Evolutionary conservation across 2,797 vertebrate genomes (phyloP).

Genomic region (Danio choprae): DNA sequence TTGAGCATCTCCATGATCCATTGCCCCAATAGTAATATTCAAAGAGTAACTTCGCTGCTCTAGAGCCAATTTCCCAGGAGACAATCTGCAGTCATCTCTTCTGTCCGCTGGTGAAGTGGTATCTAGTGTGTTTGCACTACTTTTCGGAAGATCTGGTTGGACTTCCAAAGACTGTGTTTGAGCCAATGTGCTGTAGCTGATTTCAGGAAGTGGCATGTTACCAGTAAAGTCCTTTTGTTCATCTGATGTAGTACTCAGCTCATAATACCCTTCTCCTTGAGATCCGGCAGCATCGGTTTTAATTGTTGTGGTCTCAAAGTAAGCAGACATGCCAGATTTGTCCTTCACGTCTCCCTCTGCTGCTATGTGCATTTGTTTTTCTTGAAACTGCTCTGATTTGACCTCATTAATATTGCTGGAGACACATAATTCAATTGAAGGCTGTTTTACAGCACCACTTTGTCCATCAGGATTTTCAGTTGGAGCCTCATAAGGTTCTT

Average conservation of each 20-base stretch:
- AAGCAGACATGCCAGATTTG: slow-evolving; percentile 95
- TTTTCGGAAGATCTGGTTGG: slow-evolving; percentile 63
- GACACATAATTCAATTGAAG: slow-evolving; percentile 77
- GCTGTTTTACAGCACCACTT: slow-evolving; percentile 78
- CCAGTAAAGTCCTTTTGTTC: slow-evolving; percentile 65
- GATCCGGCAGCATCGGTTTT: slow-evolving; percentile 82
- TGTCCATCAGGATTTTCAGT: slow-evolving; percentile 69
- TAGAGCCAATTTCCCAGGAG: slow-evolving; percentile 92
- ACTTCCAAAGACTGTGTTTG: slow-evolving; percentile 80
- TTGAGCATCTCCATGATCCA: slow-evolving; percentile 90
- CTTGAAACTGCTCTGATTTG: slow-evolving; percentile 49
- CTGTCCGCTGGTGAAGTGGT: slow-evolving; percentile 82
- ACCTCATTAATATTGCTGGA: slow-evolving; percentile 62
- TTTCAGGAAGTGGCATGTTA: slow-evolving; percentile 74
- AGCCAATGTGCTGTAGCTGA: slow-evolving; percentile 86
- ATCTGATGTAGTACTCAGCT: slow-evolving; percentile 88
- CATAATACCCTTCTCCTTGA: slow-evolving; percentile 91
- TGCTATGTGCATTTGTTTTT: slow-evolving; percentile 43
- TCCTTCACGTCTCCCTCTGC: slow-evolving; percentile 72
- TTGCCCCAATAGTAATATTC: slow-evolving; percentile 92
- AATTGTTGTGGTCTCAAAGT: slow-evolving; percentile 95
- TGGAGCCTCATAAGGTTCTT: slow-evolving; percentile 69
- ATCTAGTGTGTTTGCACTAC: slow-evolving; percentile 77
- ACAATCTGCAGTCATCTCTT: slow-evolving; percentile 89
- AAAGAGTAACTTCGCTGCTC: slow-evolving; percentile 98